These are phyloP conservation scores for Holocentrus rufus DNA, from an alignment of 2,797 vertebrate genomes.

Conservation along the genomic window DNA sequence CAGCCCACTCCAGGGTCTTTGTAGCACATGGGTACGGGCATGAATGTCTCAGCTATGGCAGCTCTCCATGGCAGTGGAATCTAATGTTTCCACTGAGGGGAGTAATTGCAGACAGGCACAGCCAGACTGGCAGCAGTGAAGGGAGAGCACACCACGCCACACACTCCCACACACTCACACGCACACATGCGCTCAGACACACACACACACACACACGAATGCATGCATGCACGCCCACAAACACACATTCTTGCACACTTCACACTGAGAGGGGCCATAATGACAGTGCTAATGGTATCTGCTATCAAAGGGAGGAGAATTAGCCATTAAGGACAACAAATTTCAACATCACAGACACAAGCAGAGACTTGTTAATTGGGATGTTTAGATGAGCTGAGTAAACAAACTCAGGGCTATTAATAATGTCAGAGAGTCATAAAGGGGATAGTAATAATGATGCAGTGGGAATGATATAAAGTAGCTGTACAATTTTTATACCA, in stretches of 20 bases:
- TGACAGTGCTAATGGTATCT: constrained; percentile 72
- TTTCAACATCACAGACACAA: constrained; percentile 70
- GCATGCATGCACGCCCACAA: constrained; percentile 15
- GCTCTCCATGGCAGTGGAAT: constrained; percentile 70
- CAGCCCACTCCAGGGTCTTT: constrained; percentile 62
- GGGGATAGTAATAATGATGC: constrained; percentile 54
- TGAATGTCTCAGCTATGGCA: constrained; percentile 63
- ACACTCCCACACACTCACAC: constrained; percentile 13
- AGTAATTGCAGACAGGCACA: constrained; percentile 67
- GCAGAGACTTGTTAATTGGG: constrained; percentile 66
- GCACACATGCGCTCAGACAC: constrained; percentile 4
- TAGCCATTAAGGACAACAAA: constrained; percentile 73
- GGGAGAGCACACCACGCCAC: constrained; percentile 9
- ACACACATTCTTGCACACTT: constrained; percentile 37
- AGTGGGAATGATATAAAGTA: constrained; percentile 32
- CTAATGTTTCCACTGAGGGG: constrained; percentile 68
- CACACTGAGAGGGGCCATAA: constrained; percentile 64
- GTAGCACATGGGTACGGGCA: constrained; percentile 50
- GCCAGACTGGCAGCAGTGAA: constrained; percentile 58
- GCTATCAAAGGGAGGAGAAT: constrained; percentile 75
- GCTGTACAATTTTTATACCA: constrained; percentile 33
- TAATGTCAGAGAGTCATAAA: constrained; percentile 60
- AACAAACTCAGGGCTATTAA: constrained; percentile 69
- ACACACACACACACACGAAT: constrained; percentile 35
- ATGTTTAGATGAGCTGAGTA: constrained; percentile 72